Base-by-base conservation (phyloP, 2,797 vertebrate species). In the Alcedo atthis region DNA sequence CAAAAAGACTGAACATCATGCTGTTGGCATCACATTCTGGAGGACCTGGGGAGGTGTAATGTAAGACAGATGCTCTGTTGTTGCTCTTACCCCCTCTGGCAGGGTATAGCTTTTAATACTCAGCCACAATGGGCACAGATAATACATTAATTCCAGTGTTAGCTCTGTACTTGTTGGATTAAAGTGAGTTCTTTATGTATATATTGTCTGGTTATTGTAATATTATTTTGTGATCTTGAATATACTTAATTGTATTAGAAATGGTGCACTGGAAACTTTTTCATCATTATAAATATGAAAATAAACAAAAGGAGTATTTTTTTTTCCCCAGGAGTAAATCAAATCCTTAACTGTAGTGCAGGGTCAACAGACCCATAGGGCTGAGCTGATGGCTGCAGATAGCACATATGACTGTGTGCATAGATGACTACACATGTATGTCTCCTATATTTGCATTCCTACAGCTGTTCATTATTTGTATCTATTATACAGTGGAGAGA, bases 171-270 rank as follows among this genome's bases (percentile, higher is more conserved):
- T 85, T 73, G 26, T 70, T 93, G 90, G 93, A 96, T 96, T 96
- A 94, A 94, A 95, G 22, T 62, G 51, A 1, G 3, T 92, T 92
- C 90, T 93, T 95, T 96, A 81, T 85, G 62, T 75, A 62, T 81
- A 75, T 55, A 85, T 95, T 93, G 81, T 94, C 66, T 92, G 78
- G 57, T 75, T 90, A 91, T 95, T 91, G 75, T 96, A 74, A 64
- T 78, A 78, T 58, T 59, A 87, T 76, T 93, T 90, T 85, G 28
- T 94, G 78, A 81, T 90, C 40, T 82, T 85, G 32, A 94, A 83
- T 95, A 83, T 75, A 69, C 14, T 93, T 95, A 96, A 95, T 82
- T 96, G 93, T 63, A 96, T 96, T 96, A 96, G 90, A 84, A 92
- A 96, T 94, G 68, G 71, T 83, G 43, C 11, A 37, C 30, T 42